Base-by-base conservation (phyloP, 2,113 vertebrate genomes). In the Pionites leucogaster region DNA sequence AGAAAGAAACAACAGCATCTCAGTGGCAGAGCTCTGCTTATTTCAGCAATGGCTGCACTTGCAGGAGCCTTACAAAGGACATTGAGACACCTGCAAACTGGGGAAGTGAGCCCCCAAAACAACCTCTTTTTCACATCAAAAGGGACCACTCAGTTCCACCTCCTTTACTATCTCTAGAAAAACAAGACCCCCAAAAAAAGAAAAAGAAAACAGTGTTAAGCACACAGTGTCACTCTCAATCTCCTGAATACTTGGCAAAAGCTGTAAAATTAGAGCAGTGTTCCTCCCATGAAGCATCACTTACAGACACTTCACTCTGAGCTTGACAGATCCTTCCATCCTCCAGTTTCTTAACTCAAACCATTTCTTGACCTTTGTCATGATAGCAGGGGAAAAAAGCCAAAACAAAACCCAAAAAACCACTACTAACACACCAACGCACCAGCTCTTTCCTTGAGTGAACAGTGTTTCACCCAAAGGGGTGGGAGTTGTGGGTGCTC, bases 401-500 rank as follows among this genome's bases (percentile, higher is more conserved):
- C 57, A 35, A 59, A 59, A 24, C 33, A 24, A 59, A 24, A 24
- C 22, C 57, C 33, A 4, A 10, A n/a, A 35, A 59, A 7, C 4
- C 57, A 59, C n/a, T 9, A 35, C 33, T 59, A 59, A 59, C 22
- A 35, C 20, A n/a, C 33, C 55, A 1, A 59, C 13, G 10, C 57
- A 16, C 33, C 33, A 2, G 1, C 2, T 46, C 4, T 46, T 44
- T 41, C 19, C 18, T 33, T 16, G 39, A 63, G 42, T 18, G 10
- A 65, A 17, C 4, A 14, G 2, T 2, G 16, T 49, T 77, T 87
- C n/a, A 74, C 17, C 8, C 22, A 29, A 33, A 72, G 3, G 7
- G 0, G 0, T 65, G 7, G 10, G 49, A 82, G 5, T 22, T 81
- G 6, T 49, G 24, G 1, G 4, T 16, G 5, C 10, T 62, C 35